phyloP scores from a whole-genome alignment of 2,797 vertebrate species.

The Acrossocheilus wenchowensis region DNA sequence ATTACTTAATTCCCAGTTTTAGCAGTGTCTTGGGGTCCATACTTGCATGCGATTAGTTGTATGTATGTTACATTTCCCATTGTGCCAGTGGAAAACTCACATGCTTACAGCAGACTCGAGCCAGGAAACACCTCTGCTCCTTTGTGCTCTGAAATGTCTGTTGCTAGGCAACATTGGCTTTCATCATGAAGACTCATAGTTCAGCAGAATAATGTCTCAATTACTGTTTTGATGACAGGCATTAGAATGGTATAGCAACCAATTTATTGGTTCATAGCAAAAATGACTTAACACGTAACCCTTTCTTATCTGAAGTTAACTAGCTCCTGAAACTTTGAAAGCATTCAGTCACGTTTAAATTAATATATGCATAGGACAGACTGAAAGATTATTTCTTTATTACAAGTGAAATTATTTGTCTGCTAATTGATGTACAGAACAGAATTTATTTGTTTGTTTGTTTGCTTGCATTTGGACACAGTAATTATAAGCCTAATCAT shows the following conservation, averaged over 20 bases:
- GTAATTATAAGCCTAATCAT: background rate
- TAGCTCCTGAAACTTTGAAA: background rate
- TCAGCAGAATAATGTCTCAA: constrained; percentile 63
- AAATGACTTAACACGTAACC: constrained; percentile 13
- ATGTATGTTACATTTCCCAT: constrained; percentile 41
- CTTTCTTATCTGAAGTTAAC: background rate
- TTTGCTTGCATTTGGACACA: background rate
- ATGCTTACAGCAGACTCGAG: constrained; percentile 63
- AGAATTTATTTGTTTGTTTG: background rate
- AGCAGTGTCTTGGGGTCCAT: constrained; percentile 33
- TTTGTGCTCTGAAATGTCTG: constrained; percentile 75
- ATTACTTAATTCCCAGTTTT: constrained; percentile 44
- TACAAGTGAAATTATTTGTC: background rate
- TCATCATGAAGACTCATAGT: constrained; percentile 69
- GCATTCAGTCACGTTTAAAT: background rate
- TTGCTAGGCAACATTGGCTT: constrained; percentile 82
- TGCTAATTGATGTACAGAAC: background rate
- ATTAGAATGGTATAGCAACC: constrained; percentile 37
- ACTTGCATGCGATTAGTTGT: constrained; percentile 28
- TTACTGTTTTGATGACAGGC: constrained; percentile 62
- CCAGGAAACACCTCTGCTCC: constrained; percentile 82
- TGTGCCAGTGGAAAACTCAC: constrained; percentile 48
- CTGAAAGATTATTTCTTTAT: background rate
- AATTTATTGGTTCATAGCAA: constrained; percentile 48
- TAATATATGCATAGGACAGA: too few relatives aligned